A percentile compares a stretch with the other conserved stretches of the same genome.
Evolutionary conservation across 2,113 vertebrate genomes (phyloP).

Genomic region (Dicentrarchus labrax): DNA sequence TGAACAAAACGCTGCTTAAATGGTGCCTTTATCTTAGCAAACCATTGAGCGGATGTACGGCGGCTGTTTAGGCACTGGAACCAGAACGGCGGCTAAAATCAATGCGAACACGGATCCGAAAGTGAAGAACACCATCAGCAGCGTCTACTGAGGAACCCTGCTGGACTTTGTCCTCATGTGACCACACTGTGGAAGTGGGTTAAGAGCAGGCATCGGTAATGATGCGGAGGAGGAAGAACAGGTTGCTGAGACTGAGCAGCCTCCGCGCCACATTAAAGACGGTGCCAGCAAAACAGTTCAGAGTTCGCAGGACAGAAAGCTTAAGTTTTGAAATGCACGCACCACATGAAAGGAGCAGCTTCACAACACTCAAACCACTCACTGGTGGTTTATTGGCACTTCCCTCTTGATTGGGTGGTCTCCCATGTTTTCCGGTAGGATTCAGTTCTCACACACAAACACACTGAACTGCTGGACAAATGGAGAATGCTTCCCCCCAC

Average conservation of each 20-base stretch:
- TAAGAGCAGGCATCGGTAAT: constrained; percentile 16
- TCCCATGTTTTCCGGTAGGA: constrained; percentile 42
- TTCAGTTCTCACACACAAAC: constrained; percentile 35
- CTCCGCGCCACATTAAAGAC: constrained; percentile 60
- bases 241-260: constrained; percentile 37
- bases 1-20: not conserved
- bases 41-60: not conserved
- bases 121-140: not conserved
- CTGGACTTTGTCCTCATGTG: constrained; percentile 44
- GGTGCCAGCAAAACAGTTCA: constrained; percentile 37
- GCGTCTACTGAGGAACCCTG: not conserved
- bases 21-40: not conserved
- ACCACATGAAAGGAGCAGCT: constrained; percentile 67
- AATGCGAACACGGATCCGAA: not conserved
- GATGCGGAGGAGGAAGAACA: constrained; percentile 35
- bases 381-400: constrained; percentile 60
- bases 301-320: constrained; percentile 56
- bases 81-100: not conserved
- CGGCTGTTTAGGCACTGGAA: not conserved
- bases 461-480: constrained; percentile 21
- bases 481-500: constrained; percentile 18
- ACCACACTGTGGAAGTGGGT: constrained; percentile 45
- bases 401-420: constrained; percentile 70
- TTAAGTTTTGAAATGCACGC: constrained; percentile 44
- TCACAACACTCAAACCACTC: constrained; percentile 34